Evolutionary conservation across 2,797 vertebrate species (phyloP), one percentile per base, ranked within the genome.

Genomic region (Pangasius macronema): DNA sequence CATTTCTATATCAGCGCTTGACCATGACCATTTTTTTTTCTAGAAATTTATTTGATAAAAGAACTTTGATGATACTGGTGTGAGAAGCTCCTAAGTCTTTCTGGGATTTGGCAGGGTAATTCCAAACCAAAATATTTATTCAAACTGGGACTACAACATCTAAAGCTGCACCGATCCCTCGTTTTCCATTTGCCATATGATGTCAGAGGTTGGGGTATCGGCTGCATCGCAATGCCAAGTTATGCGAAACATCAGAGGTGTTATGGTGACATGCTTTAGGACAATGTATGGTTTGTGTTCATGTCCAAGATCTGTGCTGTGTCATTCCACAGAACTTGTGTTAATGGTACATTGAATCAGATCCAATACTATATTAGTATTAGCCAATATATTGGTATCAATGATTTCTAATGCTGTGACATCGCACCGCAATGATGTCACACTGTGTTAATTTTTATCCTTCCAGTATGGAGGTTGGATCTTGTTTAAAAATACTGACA

Each of bases 371-470:
- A 42, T 42, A 42, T 42, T 42, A 42, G 39, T 42, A 42, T 42
- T 42, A 42, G 57, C 5, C 57, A 46, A 16, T 82, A 46, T 46
- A 39, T 42, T 33, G 49, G 53, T 55, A 79, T 61, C 46, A 87
- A 73, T 57, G 89, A 90, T 75, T 76, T 87, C 79, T 85, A 82
- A 88, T 89, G 91, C 84, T 85, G 65, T 57, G 89, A 88, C 87
- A 84, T 89, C 87, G 53, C 46, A 80, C 82, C 90, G 87, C 85
- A 76, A 75, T 84, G 92, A 91, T 89, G 33, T 76, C 63, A 76
- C 83, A 85, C 73, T 86, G 84, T 83, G 72, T 63, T 84, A 20
- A 57, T 61, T 77, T 53, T 53, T 72, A 49, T 22, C 16, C n/a
- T 76, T 72, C 67, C 10, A 46, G 81, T 59, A 85, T 59, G 53